A percentile compares a stretch with the other conserved stretches of the same genome.
Conservation (phyloP, 2,888 invertebrate genomes). For the Brachylomia viminalis region DNA sequence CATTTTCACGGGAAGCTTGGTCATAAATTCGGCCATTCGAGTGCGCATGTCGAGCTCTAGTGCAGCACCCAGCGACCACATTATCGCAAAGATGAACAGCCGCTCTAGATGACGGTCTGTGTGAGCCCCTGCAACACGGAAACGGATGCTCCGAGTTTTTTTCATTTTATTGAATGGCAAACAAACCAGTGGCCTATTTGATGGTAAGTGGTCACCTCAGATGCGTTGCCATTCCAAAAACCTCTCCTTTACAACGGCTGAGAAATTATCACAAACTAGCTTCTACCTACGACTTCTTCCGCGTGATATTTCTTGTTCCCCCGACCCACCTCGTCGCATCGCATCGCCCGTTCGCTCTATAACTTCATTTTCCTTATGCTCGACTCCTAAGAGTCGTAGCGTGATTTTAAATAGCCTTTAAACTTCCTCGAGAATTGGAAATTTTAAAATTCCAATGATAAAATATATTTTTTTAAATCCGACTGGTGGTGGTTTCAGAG, state of each 20-base stretch:
- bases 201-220: background rate
- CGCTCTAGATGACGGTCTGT: constrained; percentile 93
- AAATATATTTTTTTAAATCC: too few relatives aligned
- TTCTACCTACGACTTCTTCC: background rate
- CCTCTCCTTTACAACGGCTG: background rate
- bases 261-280: background rate
- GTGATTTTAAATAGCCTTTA: too few relatives aligned
- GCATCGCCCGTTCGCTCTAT: background rate
- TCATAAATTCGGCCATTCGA: constrained; percentile 93
- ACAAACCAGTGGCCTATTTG: too few relatives aligned
- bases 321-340: background rate
- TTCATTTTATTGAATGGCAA: background rate
- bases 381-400: background rate
- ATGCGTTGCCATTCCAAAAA: background rate
- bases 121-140: constrained; percentile 70
- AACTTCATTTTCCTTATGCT: background rate
- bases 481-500: too few relatives aligned
- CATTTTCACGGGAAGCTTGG: constrained; percentile 92
- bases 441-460: too few relatives aligned
- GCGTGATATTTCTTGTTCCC: background rate
- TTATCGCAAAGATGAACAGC: constrained; percentile 94
- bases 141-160: background rate
- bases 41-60: constrained; percentile 94
- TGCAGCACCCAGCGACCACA: constrained; percentile 97
- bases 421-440: too few relatives aligned